A percentile compares a stretch with the other conserved stretches of the same genome.
Conservation (phyloP, 2,797 vertebrate genomes). For the Gymnodraco acuticeps region DNA sequence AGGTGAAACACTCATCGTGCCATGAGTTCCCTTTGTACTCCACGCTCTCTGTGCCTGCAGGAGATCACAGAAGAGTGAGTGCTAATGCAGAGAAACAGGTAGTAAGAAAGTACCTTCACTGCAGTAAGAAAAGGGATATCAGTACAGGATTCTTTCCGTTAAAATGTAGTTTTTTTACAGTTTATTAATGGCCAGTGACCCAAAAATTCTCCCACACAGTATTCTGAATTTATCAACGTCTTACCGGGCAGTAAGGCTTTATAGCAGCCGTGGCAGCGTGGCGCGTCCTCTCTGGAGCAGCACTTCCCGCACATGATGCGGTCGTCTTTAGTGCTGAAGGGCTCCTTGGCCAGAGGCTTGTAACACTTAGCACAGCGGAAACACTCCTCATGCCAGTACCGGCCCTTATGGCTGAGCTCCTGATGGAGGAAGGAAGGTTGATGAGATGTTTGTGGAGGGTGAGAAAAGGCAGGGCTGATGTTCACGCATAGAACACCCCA, state of each 20-base stretch:
- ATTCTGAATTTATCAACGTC: not conserved
- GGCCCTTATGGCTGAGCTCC: conserved; percentile 95
- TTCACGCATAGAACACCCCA: not conserved
- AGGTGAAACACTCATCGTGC: conserved; percentile 97
- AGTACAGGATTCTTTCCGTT: too few relatives aligned
- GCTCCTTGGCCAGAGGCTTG: conserved; percentile 93
- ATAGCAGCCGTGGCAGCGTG: conserved; percentile 93
- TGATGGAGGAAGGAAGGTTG: conserved; percentile 57
- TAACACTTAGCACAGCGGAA: conserved; percentile 95
- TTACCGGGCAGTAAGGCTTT: conserved; percentile 92
- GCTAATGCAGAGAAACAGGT: not conserved
- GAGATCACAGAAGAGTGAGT: not conserved
- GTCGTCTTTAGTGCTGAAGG: conserved; percentile 93
- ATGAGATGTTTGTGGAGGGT: not conserved
- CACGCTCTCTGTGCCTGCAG: conserved; percentile 91
- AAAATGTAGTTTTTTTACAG: not conserved
- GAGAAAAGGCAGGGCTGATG: not conserved
- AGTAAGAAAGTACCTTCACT: too few relatives aligned
- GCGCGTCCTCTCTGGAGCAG: conserved; percentile 88
- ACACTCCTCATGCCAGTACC: conserved; percentile 95
- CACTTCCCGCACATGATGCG: conserved; percentile 95
- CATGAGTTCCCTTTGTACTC: conserved; percentile 96
- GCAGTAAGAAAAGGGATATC: not conserved
- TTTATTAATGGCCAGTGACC: not conserved
- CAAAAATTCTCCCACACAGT: too few relatives aligned